These are phyloP conservation scores for Chondrosia reniformis DNA, from an alignment of 37 sponge, comb jelly and placozoan species.

Conservation along the genomic window DNA sequence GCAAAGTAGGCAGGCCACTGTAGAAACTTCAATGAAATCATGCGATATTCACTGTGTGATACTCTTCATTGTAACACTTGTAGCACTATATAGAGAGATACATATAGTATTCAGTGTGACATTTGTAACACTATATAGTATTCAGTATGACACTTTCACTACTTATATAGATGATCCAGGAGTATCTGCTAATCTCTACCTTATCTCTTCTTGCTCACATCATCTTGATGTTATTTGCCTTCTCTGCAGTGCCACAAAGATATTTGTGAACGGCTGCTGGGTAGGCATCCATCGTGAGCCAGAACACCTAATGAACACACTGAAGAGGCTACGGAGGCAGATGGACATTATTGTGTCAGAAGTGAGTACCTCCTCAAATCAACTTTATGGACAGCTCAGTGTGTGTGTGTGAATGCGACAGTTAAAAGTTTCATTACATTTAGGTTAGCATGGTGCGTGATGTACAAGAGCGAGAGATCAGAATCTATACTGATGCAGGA, in stretches of 20 bases:
- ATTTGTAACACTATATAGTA: too few relatives aligned
- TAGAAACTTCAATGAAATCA: too few relatives aligned
- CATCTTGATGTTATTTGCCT: too few relatives aligned
- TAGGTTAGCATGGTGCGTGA: constrained; percentile 96
- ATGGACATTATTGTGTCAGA: constrained; percentile 99
- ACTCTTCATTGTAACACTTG: too few relatives aligned
- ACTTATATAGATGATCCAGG: too few relatives aligned
- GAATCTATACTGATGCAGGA: constrained; percentile 99
- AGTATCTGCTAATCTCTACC: too few relatives aligned
- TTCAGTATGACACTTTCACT: too few relatives aligned
- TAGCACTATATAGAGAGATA: too few relatives aligned
- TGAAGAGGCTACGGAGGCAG: constrained; percentile 94
- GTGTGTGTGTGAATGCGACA: constrained; percentile 2
- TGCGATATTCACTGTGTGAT: too few relatives aligned
- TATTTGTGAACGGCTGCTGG: constrained; percentile 99
- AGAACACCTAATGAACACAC: constrained; percentile 96
- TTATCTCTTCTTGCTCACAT: too few relatives aligned
- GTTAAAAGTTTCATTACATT: neutral
- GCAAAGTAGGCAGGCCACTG: constrained; percentile 83
- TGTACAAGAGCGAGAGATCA: constrained; percentile 93
- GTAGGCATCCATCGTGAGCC: constrained; percentile 98
- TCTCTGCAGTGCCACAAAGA: constrained; percentile 93
- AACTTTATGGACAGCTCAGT: neutral
- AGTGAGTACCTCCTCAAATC: constrained; percentile 42
- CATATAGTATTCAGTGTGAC: too few relatives aligned